Base-by-base conservation (phyloP, 2,113 vertebrate genomes). In the Ameiurus melas region DNA sequence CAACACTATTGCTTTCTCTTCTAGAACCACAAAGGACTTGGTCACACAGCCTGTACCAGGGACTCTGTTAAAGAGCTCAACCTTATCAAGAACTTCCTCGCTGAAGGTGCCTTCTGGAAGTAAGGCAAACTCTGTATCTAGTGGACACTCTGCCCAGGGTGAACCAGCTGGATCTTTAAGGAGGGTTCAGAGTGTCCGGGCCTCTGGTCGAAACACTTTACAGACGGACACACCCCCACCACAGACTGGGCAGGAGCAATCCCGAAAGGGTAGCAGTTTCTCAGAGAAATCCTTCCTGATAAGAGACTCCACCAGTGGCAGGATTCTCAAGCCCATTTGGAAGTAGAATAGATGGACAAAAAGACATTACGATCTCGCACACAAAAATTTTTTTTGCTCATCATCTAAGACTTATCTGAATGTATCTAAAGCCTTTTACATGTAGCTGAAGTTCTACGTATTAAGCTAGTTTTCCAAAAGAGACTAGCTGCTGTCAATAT, bases 1-100 rank as follows among this genome's bases (percentile, higher is more conserved):
- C 27, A 98, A 96, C 93, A 99, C 98, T 0, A 95, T 99, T n/a
- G 95, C 98, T 55, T 99, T 96, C 7, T 94, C 97, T 6, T 98
- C 97, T 58, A 95, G 94, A 88, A 92, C 94, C 83, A 97, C 94
- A 88, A 95, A 96, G 4, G 98, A 98, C 57, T 80, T 94, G 0
- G 84, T 87, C 0, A 53, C 91, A 0, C 90, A 85, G 0, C 92
- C 96, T 6, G 94, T 87, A 85, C 92, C 94, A 43, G 89, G 94
- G 60, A 95, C 94, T 0, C 95, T 94, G 0, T 90, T 94, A 91
- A 95, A 92, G 86, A 94, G 93, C 82, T 89, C 95, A 0, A 87
- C 94, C 1, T 87, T 96, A 62, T 94, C 93, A 0, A 95, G 96
- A 57, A 95, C 95, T 1, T 85, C 93, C 66, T 96, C 97, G 0